phyloP scores from a whole-genome alignment of 2,797 vertebrate species.

The Etheostoma perlongum region DNA sequence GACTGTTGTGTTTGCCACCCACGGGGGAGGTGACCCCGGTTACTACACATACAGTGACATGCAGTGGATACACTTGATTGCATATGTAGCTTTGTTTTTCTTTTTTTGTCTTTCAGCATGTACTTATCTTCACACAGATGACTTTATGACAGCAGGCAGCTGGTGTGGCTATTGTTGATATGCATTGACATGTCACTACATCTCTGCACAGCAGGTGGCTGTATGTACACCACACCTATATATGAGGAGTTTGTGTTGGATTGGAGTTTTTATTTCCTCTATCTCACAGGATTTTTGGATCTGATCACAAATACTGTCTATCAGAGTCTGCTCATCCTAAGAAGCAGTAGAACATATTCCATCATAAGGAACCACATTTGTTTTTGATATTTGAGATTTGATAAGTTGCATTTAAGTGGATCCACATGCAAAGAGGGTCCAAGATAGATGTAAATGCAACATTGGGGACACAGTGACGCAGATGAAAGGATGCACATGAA shows the following conservation, averaged over 20 bases:
- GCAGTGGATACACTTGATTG: slow-evolving; percentile 28
- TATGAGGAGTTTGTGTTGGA: background rate
- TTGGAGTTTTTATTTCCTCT: slow-evolving; percentile 7
- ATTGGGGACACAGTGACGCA: slow-evolving; percentile 1
- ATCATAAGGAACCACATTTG: background rate
- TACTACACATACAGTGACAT: slow-evolving; percentile 17
- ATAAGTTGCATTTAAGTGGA: slow-evolving; percentile 10
- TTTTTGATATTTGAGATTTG: background rate
- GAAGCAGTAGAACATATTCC: background rate
- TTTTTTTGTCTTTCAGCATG: background rate
- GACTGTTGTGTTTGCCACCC: slow-evolving; percentile 43
- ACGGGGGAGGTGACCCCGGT: slow-evolving; percentile 27
- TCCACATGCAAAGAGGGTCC: background rate
- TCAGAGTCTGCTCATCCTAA: background rate
- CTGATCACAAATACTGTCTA: background rate
- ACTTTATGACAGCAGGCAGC: slow-evolving; percentile 5
- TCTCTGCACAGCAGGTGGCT: background rate
- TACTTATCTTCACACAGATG: slow-evolving; percentile 1
- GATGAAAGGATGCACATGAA: slow-evolving; percentile 9
- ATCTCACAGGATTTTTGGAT: background rate
- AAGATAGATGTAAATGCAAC: slow-evolving; percentile 19
- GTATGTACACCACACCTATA: background rate
- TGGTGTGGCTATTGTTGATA: background rate
- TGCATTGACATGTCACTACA: background rate
- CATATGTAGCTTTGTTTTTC: background rate